Evolutionary conservation across 2,888 invertebrate genomes (phyloP), one percentile per base, ranked within the genome.

Genomic region (Miltochrista miniata): DNA sequence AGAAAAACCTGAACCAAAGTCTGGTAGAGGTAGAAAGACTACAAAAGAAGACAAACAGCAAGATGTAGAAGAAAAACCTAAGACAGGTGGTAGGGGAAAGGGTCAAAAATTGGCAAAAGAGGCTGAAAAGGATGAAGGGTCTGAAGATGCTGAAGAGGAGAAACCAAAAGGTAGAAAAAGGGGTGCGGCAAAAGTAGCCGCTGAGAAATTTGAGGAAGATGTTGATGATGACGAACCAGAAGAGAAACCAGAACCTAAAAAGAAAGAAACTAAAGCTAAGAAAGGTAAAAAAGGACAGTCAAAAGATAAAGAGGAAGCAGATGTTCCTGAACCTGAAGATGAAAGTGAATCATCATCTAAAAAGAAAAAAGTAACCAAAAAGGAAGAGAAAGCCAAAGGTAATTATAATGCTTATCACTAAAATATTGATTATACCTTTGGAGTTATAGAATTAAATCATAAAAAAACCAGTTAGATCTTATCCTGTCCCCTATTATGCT

Each of bases 371-470:
- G 72, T 70, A 24, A 69, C 61, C 52, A 87, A 84, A 63, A 85
- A 81, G 65, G 86, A 81, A 62, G 82, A 74, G 31, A 85, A 84
- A 66, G 79, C 69, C 52, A 82, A 83, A 74, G 82, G 83, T 79
- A 70, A 34, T 36, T 39, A 18, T 51, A n/a, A n/a, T n/a, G n/a
- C n/a, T n/a, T n/a, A n/a, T n/a, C n/a, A n/a, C n/a, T n/a, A n/a
- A n/a, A n/a, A n/a, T n/a, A n/a, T n/a, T n/a, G n/a, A n/a, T n/a
- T n/a, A n/a, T n/a, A n/a, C n/a, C n/a, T n/a, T n/a, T n/a, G n/a
- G n/a, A n/a, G n/a, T n/a, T n/a, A n/a, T n/a, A n/a, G n/a, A n/a
- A n/a, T n/a, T n/a, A n/a, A n/a, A n/a, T n/a, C n/a, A n/a, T n/a
- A n/a, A n/a, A n/a, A n/a, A n/a, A n/a, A n/a, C n/a, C n/a, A n/a